phyloP scores from a whole-genome alignment of 2,113 vertebrate species.

The Gracilinanus agilis region DNA sequence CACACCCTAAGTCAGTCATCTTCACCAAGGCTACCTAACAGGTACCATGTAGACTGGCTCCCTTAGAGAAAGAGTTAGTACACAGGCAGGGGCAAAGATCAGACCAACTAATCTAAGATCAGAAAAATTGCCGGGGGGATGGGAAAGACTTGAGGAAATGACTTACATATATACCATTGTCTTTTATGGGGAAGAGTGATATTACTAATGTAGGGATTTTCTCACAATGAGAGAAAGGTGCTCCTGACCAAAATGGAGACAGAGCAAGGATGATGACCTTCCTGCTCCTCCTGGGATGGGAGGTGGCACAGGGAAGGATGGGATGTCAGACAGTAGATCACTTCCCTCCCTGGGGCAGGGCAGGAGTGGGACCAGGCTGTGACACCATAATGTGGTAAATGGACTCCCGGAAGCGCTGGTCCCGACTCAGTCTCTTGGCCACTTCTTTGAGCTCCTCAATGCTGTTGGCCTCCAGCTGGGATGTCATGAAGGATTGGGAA shows the following conservation, averaged over 20 bases:
- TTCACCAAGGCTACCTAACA: background rate
- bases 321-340: constrained; percentile 57
- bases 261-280: background rate
- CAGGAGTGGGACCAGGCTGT: constrained; percentile 82
- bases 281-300: background rate
- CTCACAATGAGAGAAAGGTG: background rate
- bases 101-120: constrained; percentile 36
- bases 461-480: constrained; percentile 83
- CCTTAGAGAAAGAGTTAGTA: background rate
- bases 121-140: background rate
- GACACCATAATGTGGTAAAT: constrained; percentile 91
- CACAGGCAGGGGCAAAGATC: constrained; percentile 29
- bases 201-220: background rate
- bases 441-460: constrained; percentile 92
- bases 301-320: background rate
- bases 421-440: constrained; percentile 90
- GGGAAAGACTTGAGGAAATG: background rate
- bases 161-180: background rate
- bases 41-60: background rate
- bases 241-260: background rate
- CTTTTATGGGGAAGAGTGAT: background rate
- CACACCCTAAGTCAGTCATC: too few species aligned
- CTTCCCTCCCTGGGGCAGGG: constrained; percentile 76
- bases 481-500: constrained; percentile 92
- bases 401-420: constrained; percentile 92